Percentiles rank a stretch among this genome's conserved stretches.
Conservation (phyloP, 2,113 vertebrate species). For the Peromyscus maniculatus region DNA sequence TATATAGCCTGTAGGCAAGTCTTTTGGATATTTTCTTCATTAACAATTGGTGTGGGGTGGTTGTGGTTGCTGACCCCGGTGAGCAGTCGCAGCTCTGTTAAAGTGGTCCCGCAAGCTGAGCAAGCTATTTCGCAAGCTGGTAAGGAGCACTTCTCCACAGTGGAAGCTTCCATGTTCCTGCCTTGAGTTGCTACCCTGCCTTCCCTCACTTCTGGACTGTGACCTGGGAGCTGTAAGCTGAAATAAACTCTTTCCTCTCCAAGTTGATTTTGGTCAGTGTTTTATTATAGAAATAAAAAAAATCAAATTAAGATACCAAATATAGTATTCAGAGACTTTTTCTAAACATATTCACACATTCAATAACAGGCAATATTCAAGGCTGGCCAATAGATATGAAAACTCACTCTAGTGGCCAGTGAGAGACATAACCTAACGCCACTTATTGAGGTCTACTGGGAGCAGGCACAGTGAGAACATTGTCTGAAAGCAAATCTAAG, state of each 20-base stretch:
- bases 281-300: background rate
- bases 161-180: background rate
- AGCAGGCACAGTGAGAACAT: background rate
- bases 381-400: background rate
- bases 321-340: background rate
- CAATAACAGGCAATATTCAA: background rate
- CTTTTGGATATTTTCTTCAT: background rate
- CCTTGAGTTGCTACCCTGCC: too few relatives aligned
- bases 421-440: background rate
- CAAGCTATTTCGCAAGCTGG: background rate
- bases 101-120: background rate
- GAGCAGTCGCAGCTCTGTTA: background rate
- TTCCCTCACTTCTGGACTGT: too few relatives aligned
- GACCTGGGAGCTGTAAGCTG: background rate
- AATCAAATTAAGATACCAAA: background rate
- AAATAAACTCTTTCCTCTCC: background rate
- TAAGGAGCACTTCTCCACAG: background rate
- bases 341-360: background rate
- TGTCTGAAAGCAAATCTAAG: slow-evolving; percentile 6
- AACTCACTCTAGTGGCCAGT: background rate
- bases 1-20: too few relatives aligned
- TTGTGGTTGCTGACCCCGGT: background rate
- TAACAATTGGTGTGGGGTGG: background rate
- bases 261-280: background rate
- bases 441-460: background rate